Evolutionary conservation across 2,888 invertebrate genomes (phyloP).

Genomic region (Hydrotaea cyrtoneurina): DNA sequence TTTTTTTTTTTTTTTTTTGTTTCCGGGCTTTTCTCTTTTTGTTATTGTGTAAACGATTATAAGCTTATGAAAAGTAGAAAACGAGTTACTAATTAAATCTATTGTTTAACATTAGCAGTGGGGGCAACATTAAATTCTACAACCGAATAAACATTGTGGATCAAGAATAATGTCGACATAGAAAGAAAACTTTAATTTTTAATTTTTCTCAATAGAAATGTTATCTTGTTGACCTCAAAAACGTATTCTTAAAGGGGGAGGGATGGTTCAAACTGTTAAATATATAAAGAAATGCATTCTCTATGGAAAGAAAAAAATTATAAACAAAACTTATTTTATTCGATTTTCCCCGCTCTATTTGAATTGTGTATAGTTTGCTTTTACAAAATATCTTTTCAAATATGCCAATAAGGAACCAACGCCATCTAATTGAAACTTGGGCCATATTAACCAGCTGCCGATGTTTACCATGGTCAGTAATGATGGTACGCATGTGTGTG

Average conservation of each 20-base stretch:
- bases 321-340: too few species aligned
- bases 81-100: constrained; percentile 67
- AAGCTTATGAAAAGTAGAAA: constrained; percentile 62
- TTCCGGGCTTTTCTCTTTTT: constrained; percentile 15
- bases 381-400: too few species aligned
- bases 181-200: neutral
- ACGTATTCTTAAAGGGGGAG: neutral
- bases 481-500: too few species aligned
- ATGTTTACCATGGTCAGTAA: too few species aligned
- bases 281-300: too few species aligned
- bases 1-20: constrained; percentile 1
- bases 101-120: constrained; percentile 50
- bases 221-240: neutral
- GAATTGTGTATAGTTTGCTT: too few species aligned
- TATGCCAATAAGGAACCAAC: too few species aligned
- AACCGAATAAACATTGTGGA: neutral
- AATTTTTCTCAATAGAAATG: neutral
- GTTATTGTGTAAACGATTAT: constrained; percentile 63
- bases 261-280: neutral
- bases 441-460: too few species aligned
- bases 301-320: too few species aligned
- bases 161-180: neutral
- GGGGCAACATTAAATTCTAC: constrained; percentile 57
- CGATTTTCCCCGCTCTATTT: too few species aligned
- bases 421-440: too few species aligned